Evolutionary conservation across 2,888 invertebrate species (phyloP).

Genomic region (Pantelozetes paolii): DNA sequence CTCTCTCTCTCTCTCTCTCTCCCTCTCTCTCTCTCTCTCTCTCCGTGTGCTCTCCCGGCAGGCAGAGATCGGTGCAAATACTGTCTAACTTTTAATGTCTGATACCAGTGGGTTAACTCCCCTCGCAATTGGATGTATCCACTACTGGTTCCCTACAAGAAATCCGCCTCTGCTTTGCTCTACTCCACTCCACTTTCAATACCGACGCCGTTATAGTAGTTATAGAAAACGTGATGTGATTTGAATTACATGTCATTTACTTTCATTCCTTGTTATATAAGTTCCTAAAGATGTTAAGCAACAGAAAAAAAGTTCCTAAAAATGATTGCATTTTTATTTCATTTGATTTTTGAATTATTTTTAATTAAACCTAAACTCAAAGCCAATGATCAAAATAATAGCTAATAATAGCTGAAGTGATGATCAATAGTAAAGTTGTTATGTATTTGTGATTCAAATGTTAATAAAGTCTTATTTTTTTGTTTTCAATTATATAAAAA

Average conservation of each 20-base stretch:
- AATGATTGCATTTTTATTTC: neutral
- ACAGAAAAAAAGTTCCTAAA: constrained; percentile 32
- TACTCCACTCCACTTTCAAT: neutral
- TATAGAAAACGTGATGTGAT: constrained; percentile 33
- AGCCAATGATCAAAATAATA: neutral
- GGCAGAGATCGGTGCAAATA: neutral
- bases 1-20: constrained; percentile 15
- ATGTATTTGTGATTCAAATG: neutral
- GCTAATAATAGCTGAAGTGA: neutral
- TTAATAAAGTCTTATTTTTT: constrained; percentile 11
- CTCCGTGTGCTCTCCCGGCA: neutral
- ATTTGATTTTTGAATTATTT: neutral
- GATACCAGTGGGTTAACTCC: constrained; percentile 38
- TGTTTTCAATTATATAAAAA: neutral
- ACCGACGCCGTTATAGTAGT: constrained; percentile 25
- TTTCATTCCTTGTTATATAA: constrained; percentile 32
- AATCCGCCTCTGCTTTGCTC: constrained; percentile 29
- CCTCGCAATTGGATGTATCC: constrained; percentile 27
- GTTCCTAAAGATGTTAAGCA: constrained; percentile 29
- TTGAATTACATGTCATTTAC: constrained; percentile 22
- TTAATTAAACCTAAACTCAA: neutral
- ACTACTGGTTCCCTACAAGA: constrained; percentile 37
- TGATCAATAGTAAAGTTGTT: neutral
- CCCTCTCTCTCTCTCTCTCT: constrained; percentile 7
- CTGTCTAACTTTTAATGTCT: constrained; percentile 31